Evolutionary conservation across 2,888 invertebrate species (phyloP), one percentile per base, ranked within the genome.

Genomic region (Apantesis nais): DNA sequence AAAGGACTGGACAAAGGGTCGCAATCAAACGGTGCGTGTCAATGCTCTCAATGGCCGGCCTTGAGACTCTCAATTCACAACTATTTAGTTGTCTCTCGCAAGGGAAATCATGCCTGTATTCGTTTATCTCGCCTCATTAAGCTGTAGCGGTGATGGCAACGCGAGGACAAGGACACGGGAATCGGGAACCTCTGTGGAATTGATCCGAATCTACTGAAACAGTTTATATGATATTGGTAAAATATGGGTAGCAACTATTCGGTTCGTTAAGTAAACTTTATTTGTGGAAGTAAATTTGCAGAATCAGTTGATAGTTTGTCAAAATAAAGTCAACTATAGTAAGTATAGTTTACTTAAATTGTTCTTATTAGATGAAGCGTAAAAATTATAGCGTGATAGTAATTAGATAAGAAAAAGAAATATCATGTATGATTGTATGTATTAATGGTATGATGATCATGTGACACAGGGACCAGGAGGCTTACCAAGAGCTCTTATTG

Each of bases 111-210:
- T 81, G 70, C 63, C 81, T 84, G 84, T 87, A 85, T 90, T 90
- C 87, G 89, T 89, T 93, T 93, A 92, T 91, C 92, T 91, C 87
- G 90, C 88, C 89, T 90, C 89, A 92, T 93, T 92, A 92, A 87
- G 85, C 86, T 85, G 83, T 79, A 85, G 80, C 79, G 80, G 72
- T 70, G 82, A 78, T 74, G 69, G 74, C 72, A 66, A 85, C 77
- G 74, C 75, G 83, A 86, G 88, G 85, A 90, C 90, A 88, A 89
- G 89, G 89, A 79, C 88, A 83, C 75, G 66, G 79, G 80, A 81
- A 83, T 76, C 68, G 70, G 65, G 74, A 41, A 72, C 70, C 68
- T 83, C 66, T 12, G 71, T 70, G 84, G 81, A 85, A 83, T 78
- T 73, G 72, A 67, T 68, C 70, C 69, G 73, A 80, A 79, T 75